These are phyloP conservation scores for Diadumene lineata DNA, from an alignment of 92 coral and sea anemone genomes.

Conservation along the genomic window DNA sequence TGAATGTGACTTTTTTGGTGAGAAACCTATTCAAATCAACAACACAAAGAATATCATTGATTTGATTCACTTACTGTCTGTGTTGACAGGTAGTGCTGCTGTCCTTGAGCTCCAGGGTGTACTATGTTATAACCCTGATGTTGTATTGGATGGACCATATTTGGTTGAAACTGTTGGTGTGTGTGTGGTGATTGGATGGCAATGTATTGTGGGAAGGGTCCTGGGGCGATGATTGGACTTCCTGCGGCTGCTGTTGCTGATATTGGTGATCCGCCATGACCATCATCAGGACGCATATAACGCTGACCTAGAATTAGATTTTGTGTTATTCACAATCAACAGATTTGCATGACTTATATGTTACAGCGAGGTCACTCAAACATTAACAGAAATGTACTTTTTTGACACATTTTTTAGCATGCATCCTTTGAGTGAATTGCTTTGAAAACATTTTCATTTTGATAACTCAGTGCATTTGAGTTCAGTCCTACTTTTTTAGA, in stretches of 20 bases:
- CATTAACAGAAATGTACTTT: too few relatives aligned
- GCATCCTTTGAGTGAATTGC: too few relatives aligned
- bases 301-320: not conserved
- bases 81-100: conserved; percentile 7
- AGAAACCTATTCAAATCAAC: too few relatives aligned
- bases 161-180: conserved; percentile 18
- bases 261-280: conserved; percentile 19
- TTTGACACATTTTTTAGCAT: too few relatives aligned
- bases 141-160: conserved; percentile 13
- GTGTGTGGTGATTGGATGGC: not conserved
- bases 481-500: too few relatives aligned
- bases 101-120: conserved; percentile 20
- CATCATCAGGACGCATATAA: conserved; percentile 11
- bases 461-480: too few relatives aligned
- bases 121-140: conserved; percentile 18
- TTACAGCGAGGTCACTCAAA: too few relatives aligned
- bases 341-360: too few relatives aligned
- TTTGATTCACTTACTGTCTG: conserved; percentile 19
- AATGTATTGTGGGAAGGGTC: conserved; percentile 24
- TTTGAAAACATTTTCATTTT: too few relatives aligned
- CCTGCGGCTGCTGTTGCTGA: conserved; percentile 70
- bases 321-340: not conserved
- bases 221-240: conserved; percentile 60
- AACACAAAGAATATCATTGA: too few relatives aligned
- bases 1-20: too few relatives aligned